These are phyloP conservation scores for Bilobella aurantiaca DNA, from an alignment of 1,140 invertebrate genomes.

Conservation along the genomic window DNA sequence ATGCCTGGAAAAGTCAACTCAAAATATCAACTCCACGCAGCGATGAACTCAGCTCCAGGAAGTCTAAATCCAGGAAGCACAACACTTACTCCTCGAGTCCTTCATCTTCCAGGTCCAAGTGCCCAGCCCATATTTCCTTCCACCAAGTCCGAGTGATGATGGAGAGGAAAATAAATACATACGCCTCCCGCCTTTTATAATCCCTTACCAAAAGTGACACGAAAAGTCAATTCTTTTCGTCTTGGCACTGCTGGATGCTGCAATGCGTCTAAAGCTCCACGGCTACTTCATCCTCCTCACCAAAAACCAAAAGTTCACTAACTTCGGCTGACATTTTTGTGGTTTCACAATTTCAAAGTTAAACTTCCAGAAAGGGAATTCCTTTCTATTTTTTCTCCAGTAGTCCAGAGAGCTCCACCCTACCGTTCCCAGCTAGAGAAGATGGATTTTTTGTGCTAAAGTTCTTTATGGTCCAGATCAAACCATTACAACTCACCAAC, in stretches of 20 bases:
- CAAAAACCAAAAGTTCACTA: too few relatives aligned
- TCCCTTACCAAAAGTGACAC: conserved; percentile 19
- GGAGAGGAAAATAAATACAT: conserved; percentile 4
- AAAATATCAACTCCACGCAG: conserved; percentile 3
- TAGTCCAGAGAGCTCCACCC: neutral
- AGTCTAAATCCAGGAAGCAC: neutral
- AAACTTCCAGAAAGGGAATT: neutral
- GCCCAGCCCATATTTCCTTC: neutral
- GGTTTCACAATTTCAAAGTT: conserved; percentile 6
- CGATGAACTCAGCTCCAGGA: too few relatives aligned
- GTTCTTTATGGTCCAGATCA: neutral
- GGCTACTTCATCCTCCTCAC: too few relatives aligned
- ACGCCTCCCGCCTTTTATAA: conserved; percentile 13
- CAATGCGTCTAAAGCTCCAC: too few relatives aligned
- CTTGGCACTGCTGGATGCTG: neutral
- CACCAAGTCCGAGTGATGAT: conserved; percentile 5
- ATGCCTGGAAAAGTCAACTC: too few relatives aligned
- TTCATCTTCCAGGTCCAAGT: neutral
- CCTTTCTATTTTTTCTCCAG: neutral
- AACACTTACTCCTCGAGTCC: too few relatives aligned
- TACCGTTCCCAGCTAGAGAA: neutral
- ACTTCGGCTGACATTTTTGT: conserved; percentile 5
- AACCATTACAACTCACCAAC: neutral
- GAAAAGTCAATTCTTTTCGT: conserved; percentile 29
- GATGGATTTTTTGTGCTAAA: neutral